Conservation (phyloP, 2,797 vertebrate genomes). For the Gastrophryne carolinensis region DNA sequence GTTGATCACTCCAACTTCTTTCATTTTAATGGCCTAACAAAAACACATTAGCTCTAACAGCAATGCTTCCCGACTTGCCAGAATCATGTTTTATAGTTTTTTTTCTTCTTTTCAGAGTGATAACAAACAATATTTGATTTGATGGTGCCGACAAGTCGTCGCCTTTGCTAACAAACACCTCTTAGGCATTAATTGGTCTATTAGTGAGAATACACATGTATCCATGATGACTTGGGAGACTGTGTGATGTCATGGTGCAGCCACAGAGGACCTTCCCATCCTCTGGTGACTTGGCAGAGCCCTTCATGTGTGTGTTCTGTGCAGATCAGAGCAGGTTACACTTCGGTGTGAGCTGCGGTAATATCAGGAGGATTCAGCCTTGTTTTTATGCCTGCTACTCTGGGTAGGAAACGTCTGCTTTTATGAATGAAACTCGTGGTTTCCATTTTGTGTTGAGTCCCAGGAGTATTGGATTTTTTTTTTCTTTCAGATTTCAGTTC, state of each 20-base stretch:
- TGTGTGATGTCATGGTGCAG: conserved; percentile 52
- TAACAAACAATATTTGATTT: conserved; percentile 53
- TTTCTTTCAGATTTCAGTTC: background rate
- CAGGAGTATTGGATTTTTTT: background rate
- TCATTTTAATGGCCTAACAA: background rate
- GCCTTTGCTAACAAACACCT: conserved; percentile 68
- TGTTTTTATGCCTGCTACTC: conserved; percentile 10
- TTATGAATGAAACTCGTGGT: conserved; percentile 39
- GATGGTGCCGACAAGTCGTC: conserved; percentile 71
- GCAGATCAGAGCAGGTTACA: background rate
- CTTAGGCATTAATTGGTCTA: conserved; percentile 68
- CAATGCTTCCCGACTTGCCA: conserved; percentile 3
- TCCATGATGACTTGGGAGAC: conserved; percentile 56
- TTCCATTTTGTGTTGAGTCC: conserved; percentile 9
- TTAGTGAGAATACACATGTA: conserved; percentile 64
- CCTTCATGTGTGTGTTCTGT: conserved; percentile 34
- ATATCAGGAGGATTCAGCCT: background rate
- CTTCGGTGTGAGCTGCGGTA: background rate
- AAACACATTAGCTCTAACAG: conserved; percentile 5
- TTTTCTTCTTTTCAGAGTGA: conserved; percentile 15
- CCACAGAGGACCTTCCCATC: conserved; percentile 55
- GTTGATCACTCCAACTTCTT: background rate
- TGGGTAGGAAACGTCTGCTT: conserved; percentile 23
- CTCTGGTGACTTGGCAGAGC: conserved; percentile 44
- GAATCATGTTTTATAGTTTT: conserved; percentile 5